A percentile compares a stretch with the other conserved stretches of the same genome.
These are phyloP conservation scores for Garrulus glandarius DNA, from an alignment of 2,797 vertebrate genomes.

Conservation along the genomic window DNA sequence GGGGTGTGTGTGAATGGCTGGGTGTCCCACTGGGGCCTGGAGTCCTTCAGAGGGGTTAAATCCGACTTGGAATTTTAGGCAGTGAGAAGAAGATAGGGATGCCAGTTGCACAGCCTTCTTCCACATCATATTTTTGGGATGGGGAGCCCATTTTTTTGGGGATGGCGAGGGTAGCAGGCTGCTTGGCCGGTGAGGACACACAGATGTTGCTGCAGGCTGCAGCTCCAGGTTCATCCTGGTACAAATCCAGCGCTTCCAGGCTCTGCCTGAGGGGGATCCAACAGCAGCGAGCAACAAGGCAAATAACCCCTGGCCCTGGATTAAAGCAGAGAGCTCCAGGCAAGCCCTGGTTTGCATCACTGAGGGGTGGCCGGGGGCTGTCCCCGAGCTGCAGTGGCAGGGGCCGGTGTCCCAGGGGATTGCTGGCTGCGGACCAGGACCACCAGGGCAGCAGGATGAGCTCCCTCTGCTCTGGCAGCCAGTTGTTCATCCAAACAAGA, in stretches of 20 bases:
- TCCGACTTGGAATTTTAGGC: neutral
- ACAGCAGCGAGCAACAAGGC: neutral
- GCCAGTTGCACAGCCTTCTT: neutral
- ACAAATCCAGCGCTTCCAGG: neutral
- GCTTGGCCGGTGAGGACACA: accelerated
- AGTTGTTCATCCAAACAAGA: neutral
- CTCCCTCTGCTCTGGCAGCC: neutral
- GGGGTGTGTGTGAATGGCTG: neutral
- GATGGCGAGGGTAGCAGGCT: neutral
- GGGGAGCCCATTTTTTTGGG: neutral
- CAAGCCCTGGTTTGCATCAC: neutral
- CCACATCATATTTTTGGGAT: neutral
- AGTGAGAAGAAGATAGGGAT: neutral
- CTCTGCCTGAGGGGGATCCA: neutral
- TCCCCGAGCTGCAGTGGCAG: neutral
- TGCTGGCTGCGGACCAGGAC: neutral
- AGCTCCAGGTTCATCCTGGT: neutral
- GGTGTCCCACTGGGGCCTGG: neutral
- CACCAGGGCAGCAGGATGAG: neutral
- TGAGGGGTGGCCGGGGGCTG: neutral
- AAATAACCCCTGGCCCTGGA: neutral
- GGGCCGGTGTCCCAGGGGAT: neutral
- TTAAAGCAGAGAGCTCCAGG: neutral
- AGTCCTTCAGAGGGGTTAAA: neutral
- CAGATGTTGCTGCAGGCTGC: neutral